These are phyloP conservation scores for Drosophila paracracens DNA, from an alignment of 2,888 invertebrate genomes.

Conservation along the genomic window DNA sequence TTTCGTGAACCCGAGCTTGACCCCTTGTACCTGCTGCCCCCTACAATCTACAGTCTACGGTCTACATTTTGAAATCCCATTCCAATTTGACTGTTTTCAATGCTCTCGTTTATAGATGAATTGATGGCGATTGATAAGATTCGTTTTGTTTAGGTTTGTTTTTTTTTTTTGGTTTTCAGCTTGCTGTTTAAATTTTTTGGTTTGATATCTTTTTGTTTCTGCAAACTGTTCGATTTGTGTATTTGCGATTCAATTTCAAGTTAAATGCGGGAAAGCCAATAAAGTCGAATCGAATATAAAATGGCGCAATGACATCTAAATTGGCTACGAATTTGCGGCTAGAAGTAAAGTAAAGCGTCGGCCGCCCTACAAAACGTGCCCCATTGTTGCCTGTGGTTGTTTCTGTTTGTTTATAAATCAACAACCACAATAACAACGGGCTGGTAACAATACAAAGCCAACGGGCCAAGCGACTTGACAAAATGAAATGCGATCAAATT, in stretches of 20 bases:
- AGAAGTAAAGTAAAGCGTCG: conserved; percentile 39
- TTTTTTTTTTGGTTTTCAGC: conserved; percentile 5
- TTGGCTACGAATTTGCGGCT: conserved; percentile 68
- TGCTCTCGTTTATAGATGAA: conserved; percentile 56
- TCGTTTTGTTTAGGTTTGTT: conserved; percentile 6
- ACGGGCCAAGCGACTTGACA: conserved; percentile 65
- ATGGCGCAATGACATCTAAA: conserved; percentile 80
- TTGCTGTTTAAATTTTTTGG: neutral
- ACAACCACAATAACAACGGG: conserved; percentile 15
- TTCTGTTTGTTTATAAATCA: conserved; percentile 31
- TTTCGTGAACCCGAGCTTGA: conserved; percentile 47
- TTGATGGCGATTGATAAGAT: conserved; percentile 64
- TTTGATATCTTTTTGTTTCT: conserved; percentile 1
- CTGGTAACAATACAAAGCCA: conserved; percentile 39
- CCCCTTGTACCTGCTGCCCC: conserved; percentile 36
- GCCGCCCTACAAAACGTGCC: conserved; percentile 67
- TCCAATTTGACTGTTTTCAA: conserved; percentile 35
- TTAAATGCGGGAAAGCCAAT: conserved; percentile 55
- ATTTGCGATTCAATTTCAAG: conserved; percentile 45
- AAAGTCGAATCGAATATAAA: conserved; percentile 65
- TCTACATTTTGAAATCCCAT: conserved; percentile 1
- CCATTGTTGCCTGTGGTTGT: conserved; percentile 47
- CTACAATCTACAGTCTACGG: neutral
- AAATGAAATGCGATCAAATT: conserved; percentile 75
- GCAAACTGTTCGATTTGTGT: conserved; percentile 21